Percentiles rank a stretch among this genome's conserved stretches.
Conservation (phyloP, 1,140 invertebrate species). For the Lerema accius region DNA sequence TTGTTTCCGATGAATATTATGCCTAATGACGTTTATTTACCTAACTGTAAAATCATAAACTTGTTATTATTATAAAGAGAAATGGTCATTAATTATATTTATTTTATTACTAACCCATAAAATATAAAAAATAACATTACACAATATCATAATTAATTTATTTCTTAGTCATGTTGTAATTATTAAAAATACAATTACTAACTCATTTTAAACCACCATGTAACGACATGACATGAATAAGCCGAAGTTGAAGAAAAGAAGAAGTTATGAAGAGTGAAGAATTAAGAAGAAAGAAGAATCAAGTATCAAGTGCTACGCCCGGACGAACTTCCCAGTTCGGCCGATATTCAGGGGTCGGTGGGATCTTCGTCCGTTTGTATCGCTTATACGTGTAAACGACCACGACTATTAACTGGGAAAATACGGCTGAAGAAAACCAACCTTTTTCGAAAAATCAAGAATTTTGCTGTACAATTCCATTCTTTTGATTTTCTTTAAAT, state of each 20-base stretch:
- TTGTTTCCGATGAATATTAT: not conserved
- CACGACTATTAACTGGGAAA: not conserved
- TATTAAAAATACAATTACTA: not conserved
- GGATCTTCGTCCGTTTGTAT: slow-evolving; percentile 90
- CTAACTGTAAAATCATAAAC: not conserved
- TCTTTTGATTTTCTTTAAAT: too few relatives aligned
- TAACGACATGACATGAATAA: too few relatives aligned
- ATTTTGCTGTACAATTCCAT: too few relatives aligned
- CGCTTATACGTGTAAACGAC: slow-evolving; percentile 79
- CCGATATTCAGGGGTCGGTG: slow-evolving; percentile 84
- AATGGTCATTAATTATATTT: not conserved
- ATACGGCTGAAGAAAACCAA: not conserved
- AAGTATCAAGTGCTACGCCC: slow-evolving; percentile 84
- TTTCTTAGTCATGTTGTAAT: too few relatives aligned
- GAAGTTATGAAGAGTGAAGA: slow-evolving; percentile 49
- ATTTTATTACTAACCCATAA: not conserved
- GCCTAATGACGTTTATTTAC: not conserved
- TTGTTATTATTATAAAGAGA: not conserved
- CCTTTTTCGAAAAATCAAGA: too few relatives aligned
- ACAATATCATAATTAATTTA: too few relatives aligned
- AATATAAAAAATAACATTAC: too few relatives aligned
- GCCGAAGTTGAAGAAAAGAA: slow-evolving; percentile 32
- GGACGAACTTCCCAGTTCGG: slow-evolving; percentile 85
- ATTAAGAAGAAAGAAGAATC: too few relatives aligned
- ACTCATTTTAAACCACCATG: too few relatives aligned